These are phyloP conservation scores for Aplysia californica DNA, from an alignment of 1,140 invertebrate genomes.

Conservation along the genomic window DNA sequence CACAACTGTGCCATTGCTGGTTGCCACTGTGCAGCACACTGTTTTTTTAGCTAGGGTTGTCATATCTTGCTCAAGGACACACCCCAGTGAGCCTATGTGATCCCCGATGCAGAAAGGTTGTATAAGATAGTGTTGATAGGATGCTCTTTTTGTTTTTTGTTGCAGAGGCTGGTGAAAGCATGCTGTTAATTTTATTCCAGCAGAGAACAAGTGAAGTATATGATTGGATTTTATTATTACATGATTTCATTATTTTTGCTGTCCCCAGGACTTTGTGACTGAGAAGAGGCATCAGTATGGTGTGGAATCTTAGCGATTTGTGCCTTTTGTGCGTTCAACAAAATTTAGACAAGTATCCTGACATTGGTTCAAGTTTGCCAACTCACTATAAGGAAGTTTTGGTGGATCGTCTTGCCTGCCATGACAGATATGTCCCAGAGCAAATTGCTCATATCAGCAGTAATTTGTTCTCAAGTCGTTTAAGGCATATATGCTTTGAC, in stretches of 20 bases:
- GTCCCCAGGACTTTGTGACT: not conserved
- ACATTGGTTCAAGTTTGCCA: conserved; percentile 40
- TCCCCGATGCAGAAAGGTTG: too few relatives aligned
- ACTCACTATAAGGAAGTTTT: conserved; percentile 54
- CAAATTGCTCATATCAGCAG: conserved; percentile 42
- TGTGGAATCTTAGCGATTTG: conserved; percentile 48
- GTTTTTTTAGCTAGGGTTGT: too few relatives aligned
- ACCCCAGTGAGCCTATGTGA: too few relatives aligned
- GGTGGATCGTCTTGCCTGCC: conserved; percentile 46
- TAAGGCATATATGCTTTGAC: conserved; percentile 47
- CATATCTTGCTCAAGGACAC: too few relatives aligned
- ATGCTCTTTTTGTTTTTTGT: too few relatives aligned
- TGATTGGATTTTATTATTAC: too few relatives aligned
- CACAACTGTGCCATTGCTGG: too few relatives aligned
- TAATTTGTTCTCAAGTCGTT: conserved; percentile 40
- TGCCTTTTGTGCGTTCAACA: conserved; percentile 48
- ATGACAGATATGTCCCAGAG: conserved; percentile 45
- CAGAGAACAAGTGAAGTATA: too few relatives aligned
- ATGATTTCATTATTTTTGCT: conserved; percentile 8
- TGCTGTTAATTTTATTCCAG: too few relatives aligned
- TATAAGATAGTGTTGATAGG: too few relatives aligned
- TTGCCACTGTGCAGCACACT: too few relatives aligned
- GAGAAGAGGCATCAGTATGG: conserved; percentile 34
- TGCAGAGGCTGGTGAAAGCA: too few relatives aligned
- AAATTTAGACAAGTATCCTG: conserved; percentile 39